Percentiles rank a stretch among this genome's conserved stretches.
These are phyloP conservation scores for Aphis craccivora DNA, from an alignment of 1,140 invertebrate species.

Conservation along the genomic window DNA sequence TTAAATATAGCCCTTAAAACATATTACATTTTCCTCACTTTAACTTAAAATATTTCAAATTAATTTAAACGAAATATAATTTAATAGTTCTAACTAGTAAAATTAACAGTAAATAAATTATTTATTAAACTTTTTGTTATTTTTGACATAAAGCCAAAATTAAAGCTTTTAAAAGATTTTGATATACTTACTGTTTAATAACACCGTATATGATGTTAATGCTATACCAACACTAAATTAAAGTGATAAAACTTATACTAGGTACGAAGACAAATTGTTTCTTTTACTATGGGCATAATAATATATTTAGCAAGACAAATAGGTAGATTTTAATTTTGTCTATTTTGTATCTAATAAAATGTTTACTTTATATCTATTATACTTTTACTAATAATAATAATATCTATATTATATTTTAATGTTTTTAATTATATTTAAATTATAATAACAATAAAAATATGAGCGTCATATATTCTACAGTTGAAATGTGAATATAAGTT, in stretches of 20 bases:
- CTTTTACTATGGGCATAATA: neutral
- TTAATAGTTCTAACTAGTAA: neutral
- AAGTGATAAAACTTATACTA: conserved; percentile 5
- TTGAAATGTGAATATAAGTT: neutral
- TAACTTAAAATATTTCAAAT: neutral
- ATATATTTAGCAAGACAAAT: neutral
- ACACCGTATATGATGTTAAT: neutral
- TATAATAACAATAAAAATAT: neutral
- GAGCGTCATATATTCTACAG: neutral
- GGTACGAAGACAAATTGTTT: neutral
- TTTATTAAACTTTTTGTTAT: neutral
- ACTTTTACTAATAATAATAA: neutral
- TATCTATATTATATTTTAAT: neutral
- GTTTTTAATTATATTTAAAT: neutral
- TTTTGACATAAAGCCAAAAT: neutral
- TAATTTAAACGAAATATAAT: neutral
- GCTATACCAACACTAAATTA: neutral
- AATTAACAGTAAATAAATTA: neutral
- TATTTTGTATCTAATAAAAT: neutral
- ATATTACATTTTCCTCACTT: neutral
- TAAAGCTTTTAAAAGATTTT: neutral
- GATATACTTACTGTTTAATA: neutral
- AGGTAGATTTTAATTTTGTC: neutral
- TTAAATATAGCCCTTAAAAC: neutral
- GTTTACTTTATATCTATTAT: neutral